phyloP scores from a whole-genome alignment of 2,888 invertebrate genomes.

The Nemotelus pantherinus region DNA sequence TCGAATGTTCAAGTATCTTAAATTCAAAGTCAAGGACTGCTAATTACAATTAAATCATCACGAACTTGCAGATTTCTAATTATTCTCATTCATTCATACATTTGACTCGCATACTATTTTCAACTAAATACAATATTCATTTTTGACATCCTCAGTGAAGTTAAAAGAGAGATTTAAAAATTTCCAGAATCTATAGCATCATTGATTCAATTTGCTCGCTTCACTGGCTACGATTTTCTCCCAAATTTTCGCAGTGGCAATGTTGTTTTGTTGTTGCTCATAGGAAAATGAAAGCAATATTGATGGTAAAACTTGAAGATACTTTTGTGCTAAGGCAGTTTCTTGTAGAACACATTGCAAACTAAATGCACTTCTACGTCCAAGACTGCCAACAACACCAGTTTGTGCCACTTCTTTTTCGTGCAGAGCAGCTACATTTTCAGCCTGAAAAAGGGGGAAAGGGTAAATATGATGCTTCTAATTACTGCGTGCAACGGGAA shows the following conservation, averaged over 20 bases:
- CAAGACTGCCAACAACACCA: conserved; percentile 71
- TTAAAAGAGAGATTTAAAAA: no score
- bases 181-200: background rate
- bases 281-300: conserved; percentile 69
- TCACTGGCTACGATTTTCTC: conserved; percentile 53
- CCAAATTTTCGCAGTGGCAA: conserved; percentile 52
- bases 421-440: conserved; percentile 71
- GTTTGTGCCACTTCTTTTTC: conserved; percentile 72
- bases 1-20: no score
- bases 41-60: no score
- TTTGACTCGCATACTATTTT: no score
- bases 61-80: no score
- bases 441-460: conserved; percentile 65
- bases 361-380: conserved; percentile 70
- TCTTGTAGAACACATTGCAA: conserved; percentile 72
- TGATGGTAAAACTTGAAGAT: conserved; percentile 70
- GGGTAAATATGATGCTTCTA: conserved; percentile 34
- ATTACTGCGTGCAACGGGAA: background rate
- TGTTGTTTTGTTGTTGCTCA: conserved; percentile 55
- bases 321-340: conserved; percentile 70
- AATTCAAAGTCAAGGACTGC: no score
- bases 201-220: conserved; percentile 52
- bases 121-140: no score
- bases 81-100: no score
- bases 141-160: no score